Evolutionary conservation across 2,797 vertebrate species (phyloP).

Genomic region (Sebastes oblongus): DNA sequence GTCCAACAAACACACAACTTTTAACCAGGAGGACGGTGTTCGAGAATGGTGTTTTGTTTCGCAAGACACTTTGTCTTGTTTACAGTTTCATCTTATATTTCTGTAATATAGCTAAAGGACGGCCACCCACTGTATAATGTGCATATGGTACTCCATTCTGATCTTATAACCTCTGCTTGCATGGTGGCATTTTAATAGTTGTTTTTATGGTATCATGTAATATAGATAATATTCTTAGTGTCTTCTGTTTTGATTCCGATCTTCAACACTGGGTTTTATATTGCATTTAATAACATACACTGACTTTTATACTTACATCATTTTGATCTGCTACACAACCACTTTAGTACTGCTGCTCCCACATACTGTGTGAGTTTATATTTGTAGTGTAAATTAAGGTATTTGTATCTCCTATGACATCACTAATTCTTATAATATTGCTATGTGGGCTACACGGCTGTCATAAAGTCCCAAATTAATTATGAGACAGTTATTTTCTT

Average conservation of each 20-base stretch:
- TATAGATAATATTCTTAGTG: background rate
- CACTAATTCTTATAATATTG: background rate
- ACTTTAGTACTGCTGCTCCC: background rate
- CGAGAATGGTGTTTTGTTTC: too few species aligned
- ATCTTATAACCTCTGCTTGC: background rate
- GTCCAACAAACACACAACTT: too few species aligned
- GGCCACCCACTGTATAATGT: background rate
- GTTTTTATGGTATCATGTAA: background rate
- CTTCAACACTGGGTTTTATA: background rate
- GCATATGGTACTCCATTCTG: background rate
- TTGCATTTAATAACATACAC: background rate
- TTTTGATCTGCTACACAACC: background rate
- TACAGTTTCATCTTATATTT: background rate
- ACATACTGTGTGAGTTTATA: background rate
- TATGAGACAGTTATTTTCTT: conserved; percentile 12
- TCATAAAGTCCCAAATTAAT: conserved; percentile 30
- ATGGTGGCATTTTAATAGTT: background rate
- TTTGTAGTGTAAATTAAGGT: background rate
- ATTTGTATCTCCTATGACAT: background rate
- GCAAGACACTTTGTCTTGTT: background rate
- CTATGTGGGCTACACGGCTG: background rate
- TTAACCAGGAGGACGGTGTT: too few species aligned
- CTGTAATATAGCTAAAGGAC: background rate
- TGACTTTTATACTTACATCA: background rate
- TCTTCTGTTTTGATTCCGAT: background rate